Conservation (phyloP, 2,888 invertebrate species). For the Labia minor region DNA sequence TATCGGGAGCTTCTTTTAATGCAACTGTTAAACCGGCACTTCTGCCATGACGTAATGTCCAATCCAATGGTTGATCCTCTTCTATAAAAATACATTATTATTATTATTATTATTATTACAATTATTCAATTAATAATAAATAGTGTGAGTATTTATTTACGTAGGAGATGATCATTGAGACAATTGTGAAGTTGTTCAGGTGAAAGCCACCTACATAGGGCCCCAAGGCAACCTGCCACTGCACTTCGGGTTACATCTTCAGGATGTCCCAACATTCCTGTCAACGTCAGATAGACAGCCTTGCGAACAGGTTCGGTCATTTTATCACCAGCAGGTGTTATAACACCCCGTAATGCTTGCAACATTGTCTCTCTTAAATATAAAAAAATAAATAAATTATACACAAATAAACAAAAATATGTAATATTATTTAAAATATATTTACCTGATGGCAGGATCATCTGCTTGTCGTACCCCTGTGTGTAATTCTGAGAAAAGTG, state of each 20-base stretch:
- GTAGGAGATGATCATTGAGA: slow-evolving; percentile 62
- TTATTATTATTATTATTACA: not conserved
- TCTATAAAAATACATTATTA: slow-evolving; percentile 33
- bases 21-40: slow-evolving; percentile 75
- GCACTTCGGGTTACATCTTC: slow-evolving; percentile 74
- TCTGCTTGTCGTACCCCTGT: slow-evolving; percentile 73
- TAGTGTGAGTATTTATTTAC: too few species aligned
- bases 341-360: slow-evolving; percentile 76
- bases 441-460: slow-evolving; percentile 62
- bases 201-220: slow-evolving; percentile 64
- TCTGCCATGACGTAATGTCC: slow-evolving; percentile 68
- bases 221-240: slow-evolving; percentile 84
- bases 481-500: slow-evolving; percentile 86
- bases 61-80: slow-evolving; percentile 52
- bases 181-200: slow-evolving; percentile 62
- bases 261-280: slow-evolving; percentile 54
- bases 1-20: slow-evolving; percentile 68
- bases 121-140: too few species aligned
- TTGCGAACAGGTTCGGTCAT: slow-evolving; percentile 72
- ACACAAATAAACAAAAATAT: too few species aligned
- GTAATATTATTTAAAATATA: slow-evolving; percentile 13
- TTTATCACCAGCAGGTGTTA: slow-evolving; percentile 76
- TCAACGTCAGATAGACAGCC: slow-evolving; percentile 57
- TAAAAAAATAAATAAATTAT: too few species aligned
- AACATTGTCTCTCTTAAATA: slow-evolving; percentile 76